A percentile compares a stretch with the other conserved stretches of the same genome.
phyloP scores from a whole-genome alignment of 2,113 vertebrate genomes.

The Fulmarus glacialis region DNA sequence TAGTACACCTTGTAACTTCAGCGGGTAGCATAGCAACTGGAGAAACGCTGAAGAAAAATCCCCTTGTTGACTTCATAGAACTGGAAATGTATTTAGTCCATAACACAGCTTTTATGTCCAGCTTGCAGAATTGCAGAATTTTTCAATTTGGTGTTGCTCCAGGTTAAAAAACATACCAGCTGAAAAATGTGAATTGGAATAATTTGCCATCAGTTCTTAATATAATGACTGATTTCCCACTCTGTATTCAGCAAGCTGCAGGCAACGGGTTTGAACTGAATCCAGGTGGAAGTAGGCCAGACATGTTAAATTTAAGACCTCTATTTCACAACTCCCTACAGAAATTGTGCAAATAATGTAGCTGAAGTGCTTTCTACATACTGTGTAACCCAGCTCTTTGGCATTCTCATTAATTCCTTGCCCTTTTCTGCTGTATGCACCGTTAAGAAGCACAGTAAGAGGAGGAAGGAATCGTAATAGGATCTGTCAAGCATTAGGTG shows the following conservation, averaged over 20 bases:
- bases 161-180: constrained; percentile 72
- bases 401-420: constrained; percentile 62
- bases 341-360: constrained; percentile 78
- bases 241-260: constrained; percentile 69
- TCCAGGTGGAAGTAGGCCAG: constrained; percentile 79
- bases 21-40: not conserved
- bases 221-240: constrained; percentile 78
- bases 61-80: constrained; percentile 31
- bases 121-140: constrained; percentile 67
- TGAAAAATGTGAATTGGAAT: constrained; percentile 76
- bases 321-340: constrained; percentile 75
- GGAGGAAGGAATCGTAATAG: constrained; percentile 37
- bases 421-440: constrained; percentile 44
- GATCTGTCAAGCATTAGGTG: constrained; percentile 28
- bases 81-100: constrained; percentile 64
- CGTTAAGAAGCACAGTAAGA: constrained; percentile 44
- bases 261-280: constrained; percentile 71
- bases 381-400: constrained; percentile 61
- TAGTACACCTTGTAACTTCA: constrained; percentile 11
- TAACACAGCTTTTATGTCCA: constrained; percentile 45
- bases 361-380: constrained; percentile 69
- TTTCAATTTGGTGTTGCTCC: constrained; percentile 74
- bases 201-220: constrained; percentile 73
- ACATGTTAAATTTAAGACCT: constrained; percentile 76
- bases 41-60: constrained; percentile 56